A percentile compares a stretch with the other conserved stretches of the same genome.
phyloP scores from a whole-genome alignment of 1,140 invertebrate genomes.

The Holcopasites calliopsidis region DNA sequence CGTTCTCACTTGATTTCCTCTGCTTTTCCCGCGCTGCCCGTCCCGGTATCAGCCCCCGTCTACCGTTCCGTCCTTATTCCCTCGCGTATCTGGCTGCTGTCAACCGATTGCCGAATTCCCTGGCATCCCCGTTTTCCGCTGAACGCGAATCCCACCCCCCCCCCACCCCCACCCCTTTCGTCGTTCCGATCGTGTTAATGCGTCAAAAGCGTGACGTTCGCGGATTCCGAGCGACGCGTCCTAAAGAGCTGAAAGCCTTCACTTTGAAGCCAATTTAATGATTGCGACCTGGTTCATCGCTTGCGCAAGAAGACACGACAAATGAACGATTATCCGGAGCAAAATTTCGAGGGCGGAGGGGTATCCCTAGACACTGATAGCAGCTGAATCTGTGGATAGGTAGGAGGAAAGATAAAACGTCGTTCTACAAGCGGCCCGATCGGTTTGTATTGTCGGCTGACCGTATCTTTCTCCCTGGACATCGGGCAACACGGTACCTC shows the following conservation, averaged over 20 bases:
- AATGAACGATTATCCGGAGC: not conserved
- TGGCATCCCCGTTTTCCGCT: conserved; percentile 54
- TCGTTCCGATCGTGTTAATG: conserved; percentile 60
- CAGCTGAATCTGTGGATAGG: not conserved
- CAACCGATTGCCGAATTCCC: conserved; percentile 56
- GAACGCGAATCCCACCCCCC: conserved; percentile 45
- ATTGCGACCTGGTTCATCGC: not conserved
- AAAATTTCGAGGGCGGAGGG: not conserved
- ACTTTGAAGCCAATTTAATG: conserved; percentile 26
- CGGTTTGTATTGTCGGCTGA: conserved; percentile 20
- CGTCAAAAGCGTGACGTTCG: conserved; percentile 59
- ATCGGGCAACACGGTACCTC: conserved; percentile 11
- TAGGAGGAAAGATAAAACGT: conserved; percentile 10
- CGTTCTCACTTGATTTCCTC: not conserved
- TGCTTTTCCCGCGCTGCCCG: not conserved
- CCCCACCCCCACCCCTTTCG: conserved; percentile 42
- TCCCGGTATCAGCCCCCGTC: conserved; percentile 21
- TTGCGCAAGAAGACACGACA: not conserved
- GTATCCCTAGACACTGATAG: not conserved
- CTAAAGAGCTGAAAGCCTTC: conserved; percentile 22
- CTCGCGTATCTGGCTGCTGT: conserved; percentile 47
- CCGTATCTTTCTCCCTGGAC: not conserved
- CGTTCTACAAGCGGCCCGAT: conserved; percentile 1
- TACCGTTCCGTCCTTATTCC: conserved; percentile 46
- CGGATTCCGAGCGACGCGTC: conserved; percentile 34